Conservation (phyloP, 2,113 vertebrate genomes). For the Myodes glareolus region DNA sequence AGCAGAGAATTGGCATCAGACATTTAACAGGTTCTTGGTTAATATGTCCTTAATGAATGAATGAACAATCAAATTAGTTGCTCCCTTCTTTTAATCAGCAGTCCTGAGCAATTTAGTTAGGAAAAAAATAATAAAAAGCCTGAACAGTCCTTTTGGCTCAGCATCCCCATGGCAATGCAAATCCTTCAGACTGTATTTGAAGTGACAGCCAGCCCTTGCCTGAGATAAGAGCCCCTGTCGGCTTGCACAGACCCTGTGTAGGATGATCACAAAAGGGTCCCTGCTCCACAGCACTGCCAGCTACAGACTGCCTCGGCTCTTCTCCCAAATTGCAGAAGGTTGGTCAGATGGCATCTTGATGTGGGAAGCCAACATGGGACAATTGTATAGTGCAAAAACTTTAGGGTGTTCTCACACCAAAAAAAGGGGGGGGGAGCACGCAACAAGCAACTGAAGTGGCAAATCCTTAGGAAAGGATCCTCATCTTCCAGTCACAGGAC, state of each 20-base stretch:
- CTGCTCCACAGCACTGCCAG: background rate
- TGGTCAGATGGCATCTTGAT: background rate
- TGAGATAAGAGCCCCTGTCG: too few relatives aligned
- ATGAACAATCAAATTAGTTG: background rate
- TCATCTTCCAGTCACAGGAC: background rate
- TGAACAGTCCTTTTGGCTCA: background rate
- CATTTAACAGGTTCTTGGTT: background rate
- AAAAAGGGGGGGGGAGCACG: background rate
- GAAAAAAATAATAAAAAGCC: background rate
- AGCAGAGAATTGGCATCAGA: background rate
- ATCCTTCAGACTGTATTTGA: background rate
- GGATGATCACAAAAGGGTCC: background rate
- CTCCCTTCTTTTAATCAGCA: background rate
- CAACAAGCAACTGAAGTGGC: background rate
- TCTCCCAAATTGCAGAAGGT: background rate
- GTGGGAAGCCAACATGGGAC: background rate
- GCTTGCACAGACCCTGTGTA: rapidly evolving
- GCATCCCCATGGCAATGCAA: background rate
- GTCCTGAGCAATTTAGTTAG: background rate
- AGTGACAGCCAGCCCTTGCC: background rate
- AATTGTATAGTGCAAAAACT: background rate
- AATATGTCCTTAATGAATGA: constrained; percentile 17
- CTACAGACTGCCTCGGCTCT: background rate
- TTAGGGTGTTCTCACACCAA: background rate
- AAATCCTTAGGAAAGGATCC: background rate